phyloP scores from a whole-genome alignment of 2,797 vertebrate genomes.

The Remorina albescens region DNA sequence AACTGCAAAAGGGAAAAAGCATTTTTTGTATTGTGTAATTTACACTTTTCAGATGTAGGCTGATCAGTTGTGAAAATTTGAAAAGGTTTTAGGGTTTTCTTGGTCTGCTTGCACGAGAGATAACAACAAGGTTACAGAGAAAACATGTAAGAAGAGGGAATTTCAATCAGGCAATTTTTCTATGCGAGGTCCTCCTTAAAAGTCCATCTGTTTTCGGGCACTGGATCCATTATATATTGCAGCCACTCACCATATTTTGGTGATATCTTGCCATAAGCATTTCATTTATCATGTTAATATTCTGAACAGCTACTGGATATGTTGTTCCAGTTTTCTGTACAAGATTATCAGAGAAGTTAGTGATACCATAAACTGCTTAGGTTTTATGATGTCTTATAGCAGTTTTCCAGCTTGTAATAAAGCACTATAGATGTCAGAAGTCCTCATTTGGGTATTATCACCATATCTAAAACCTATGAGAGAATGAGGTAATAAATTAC shows the following conservation, averaged over 20 bases:
- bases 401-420: neutral
- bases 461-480: neutral
- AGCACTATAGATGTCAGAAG: slow-evolving; percentile 2
- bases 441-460: neutral
- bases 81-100: neutral
- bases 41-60: slow-evolving; percentile 35
- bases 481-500: slow-evolving; percentile 2
- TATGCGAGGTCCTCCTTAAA: slow-evolving; percentile 32
- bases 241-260: neutral
- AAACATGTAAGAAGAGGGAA: slow-evolving; percentile 46
- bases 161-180: slow-evolving; percentile 51
- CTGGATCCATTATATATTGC: slow-evolving; percentile 9
- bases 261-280: neutral
- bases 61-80: slow-evolving; percentile 24
- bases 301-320: neutral
- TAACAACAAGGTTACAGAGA: slow-evolving; percentile 25
- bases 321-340: neutral
- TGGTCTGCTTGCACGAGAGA: slow-evolving; percentile 11
- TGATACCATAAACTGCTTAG: neutral
- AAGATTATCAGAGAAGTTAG: neutral
- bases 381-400: neutral
- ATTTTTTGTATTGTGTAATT: slow-evolving; percentile 44
- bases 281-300: slow-evolving; percentile 6
- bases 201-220: slow-evolving; percentile 37
- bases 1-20: slow-evolving; percentile 17